Base-by-base conservation (phyloP, 35 echinoderm and acorn worm species). In the Lytechinus pictus region DNA sequence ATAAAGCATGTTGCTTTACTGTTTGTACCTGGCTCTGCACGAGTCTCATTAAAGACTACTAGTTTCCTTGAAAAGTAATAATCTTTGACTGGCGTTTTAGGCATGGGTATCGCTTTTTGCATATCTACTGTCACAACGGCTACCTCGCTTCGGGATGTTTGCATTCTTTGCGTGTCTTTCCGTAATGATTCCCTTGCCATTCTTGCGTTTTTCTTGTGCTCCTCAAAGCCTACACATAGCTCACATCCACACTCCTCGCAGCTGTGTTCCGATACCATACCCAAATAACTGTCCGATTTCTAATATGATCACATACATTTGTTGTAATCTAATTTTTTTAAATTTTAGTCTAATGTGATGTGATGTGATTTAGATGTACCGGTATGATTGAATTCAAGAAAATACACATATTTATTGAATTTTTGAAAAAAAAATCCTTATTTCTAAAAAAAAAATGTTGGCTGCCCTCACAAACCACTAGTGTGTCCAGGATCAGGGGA, bases 1-100 rank as follows among this genome's bases (percentile, higher is more conserved):
- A 96, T 16, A 27, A 95, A 86, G 14, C 54, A 87, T 90, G 54
- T 95, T 24, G 72, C 44, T 61, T 33, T 52, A 61, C 28, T 71
- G 44, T 92, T 94, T 96, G 95, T 96, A 55, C 96, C 96, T 29
- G 96, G 94, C 27, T 19, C 52, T 19, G 96, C 96, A 96, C 95
- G 95, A 55, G 96, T 96, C 60, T 94, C 94, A 96, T 96, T 96
- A 60, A 53, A 53, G 28, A 89, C 28, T 89, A 51, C 52, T 53
- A 89, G 52, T 27, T 88, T 88, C 52, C 92, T 44, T 33, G 94
- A 52, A 54, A 61, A 54, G 87, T 89, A 89, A 89, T 29, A 52
- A 16, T 89, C 87, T 89, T 89, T 89, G 28, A 89, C 87, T 89
- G 87, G 87, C 27, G 28, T 89, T 89, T 89, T 29, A 89, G 87